Percentiles rank a stretch among this genome's conserved stretches.
Conservation (phyloP, 2,797 vertebrate species). For the Phyllotis vaccarum region DNA sequence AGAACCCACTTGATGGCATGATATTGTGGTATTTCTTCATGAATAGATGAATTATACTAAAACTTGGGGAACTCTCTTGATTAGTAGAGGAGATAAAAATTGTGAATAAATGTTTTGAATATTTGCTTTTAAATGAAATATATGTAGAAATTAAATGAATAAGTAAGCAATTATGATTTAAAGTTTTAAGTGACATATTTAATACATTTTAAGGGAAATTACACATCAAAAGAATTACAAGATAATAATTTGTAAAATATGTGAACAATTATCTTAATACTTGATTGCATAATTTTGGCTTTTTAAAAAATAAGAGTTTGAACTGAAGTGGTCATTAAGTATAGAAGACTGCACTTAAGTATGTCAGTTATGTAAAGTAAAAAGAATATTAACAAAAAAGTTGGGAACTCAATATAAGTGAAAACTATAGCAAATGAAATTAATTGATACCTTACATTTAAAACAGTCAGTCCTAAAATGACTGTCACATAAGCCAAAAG, state of each 20-base stretch:
- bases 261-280: constrained; percentile 7
- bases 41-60: not conserved
- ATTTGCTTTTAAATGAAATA: constrained; percentile 9
- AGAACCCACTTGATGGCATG: not conserved
- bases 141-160: not conserved
- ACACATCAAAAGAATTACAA: constrained; percentile 13
- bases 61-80: not conserved
- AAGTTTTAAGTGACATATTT: constrained; percentile 48
- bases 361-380: constrained; percentile 6
- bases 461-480: constrained; percentile 24
- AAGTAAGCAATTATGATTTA: constrained; percentile 20
- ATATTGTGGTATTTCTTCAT: not conserved
- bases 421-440: constrained; percentile 10
- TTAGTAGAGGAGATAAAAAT: not conserved
- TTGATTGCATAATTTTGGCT: constrained; percentile 49
- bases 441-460: not conserved
- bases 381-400: constrained; percentile 44
- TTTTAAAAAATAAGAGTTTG: constrained; percentile 23
- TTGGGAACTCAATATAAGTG: constrained; percentile 1
- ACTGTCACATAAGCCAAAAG: not conserved
- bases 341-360: constrained; percentile 47
- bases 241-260: not conserved
- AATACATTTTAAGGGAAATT: constrained; percentile 48
- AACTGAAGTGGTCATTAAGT: constrained; percentile 54
- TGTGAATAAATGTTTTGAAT: constrained; percentile 21